Base-by-base conservation (phyloP, 1,140 invertebrate genomes). In the Orius laevigatus region DNA sequence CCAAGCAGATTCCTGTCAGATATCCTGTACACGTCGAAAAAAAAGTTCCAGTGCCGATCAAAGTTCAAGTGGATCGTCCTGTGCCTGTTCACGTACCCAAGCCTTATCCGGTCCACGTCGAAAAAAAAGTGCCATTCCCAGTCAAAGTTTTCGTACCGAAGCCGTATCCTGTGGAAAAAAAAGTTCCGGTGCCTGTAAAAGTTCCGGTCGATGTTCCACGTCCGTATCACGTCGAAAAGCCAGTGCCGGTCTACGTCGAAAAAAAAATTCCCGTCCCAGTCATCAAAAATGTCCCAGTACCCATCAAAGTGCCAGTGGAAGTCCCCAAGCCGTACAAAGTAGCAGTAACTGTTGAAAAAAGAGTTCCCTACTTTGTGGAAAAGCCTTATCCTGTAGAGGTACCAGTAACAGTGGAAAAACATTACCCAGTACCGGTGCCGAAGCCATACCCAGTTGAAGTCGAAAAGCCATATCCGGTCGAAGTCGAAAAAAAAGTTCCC, bases 121-220 rank as follows among this genome's bases (percentile, higher is more conserved):
- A 56, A 40, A 56, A 54, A 39, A 47, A 49, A 15, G 53, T 56
- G 10, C 50, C 50, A 31, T 42, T 49, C n/a, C 47, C 53, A 5
- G 53, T 78, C 19, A 75, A 79, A 54, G 79, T 77, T 51, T 78
- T 78, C 59, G 75, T 83, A 42, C 75, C 75, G 2, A 72, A 73
- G 60, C 68, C 68, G 49, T 72, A 74, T 0, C 59, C 68, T 15
- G 73, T 72, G 51, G 73, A 68, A 25, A 65, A 72, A 33, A 72
- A 79, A 31, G 48, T 54, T 0, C 56, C 54, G 16, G 48, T 50
- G 8, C 48, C 53, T 4, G 55, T 78, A 19, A 75, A 79, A 55
- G 80, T 78, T 51, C 78, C 78, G 59, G 76, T 25, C 8, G 25
- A 25, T 4, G 25, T 84, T 43, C 75, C 76, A 2, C 72, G 73